Evolutionary conservation across 2,888 invertebrate genomes (phyloP).

Genomic region (Trichogramma evanescens): DNA sequence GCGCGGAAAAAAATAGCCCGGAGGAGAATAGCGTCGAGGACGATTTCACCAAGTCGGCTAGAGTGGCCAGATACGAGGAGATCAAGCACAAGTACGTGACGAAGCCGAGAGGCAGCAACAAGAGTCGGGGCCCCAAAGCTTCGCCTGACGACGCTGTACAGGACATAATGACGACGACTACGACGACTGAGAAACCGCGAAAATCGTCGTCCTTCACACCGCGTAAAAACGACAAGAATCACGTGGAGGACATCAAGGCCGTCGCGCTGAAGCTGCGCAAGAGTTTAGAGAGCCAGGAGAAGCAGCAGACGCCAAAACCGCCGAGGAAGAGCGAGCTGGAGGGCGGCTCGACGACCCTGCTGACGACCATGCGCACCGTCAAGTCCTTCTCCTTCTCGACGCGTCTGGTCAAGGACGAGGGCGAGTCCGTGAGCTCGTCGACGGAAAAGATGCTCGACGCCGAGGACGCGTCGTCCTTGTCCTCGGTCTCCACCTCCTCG

Average conservation of each 20-base stretch:
- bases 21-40: conserved; percentile 6
- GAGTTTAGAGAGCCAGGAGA: conserved; percentile 13
- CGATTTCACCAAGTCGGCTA: background rate
- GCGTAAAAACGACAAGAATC: conserved; percentile 13
- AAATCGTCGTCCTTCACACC: conserved; percentile 6
- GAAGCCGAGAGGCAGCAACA: conserved; percentile 2
- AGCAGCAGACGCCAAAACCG: conserved; percentile 10
- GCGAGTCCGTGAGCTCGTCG: conserved; percentile 19
- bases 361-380: conserved; percentile 20
- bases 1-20: background rate
- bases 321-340: conserved; percentile 20
- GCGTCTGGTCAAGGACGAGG: conserved; percentile 17
- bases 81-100: conserved; percentile 11
- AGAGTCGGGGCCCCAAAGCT: conserved; percentile 9
- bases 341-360: conserved; percentile 22
- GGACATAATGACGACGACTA: background rate
- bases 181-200: conserved; percentile 2
- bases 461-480: background rate
- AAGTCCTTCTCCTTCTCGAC: conserved; percentile 22
- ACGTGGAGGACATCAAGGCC: conserved; percentile 15
- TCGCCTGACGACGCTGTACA: conserved; percentile 3
- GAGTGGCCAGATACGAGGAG: conserved; percentile 11
- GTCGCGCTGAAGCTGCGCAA: conserved; percentile 20
- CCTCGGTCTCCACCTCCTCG: conserved; percentile 1
- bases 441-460: conserved; percentile 18